Evolutionary conservation across 1,140 invertebrate genomes (phyloP).

Genomic region (Hydropsyche tenuis): DNA sequence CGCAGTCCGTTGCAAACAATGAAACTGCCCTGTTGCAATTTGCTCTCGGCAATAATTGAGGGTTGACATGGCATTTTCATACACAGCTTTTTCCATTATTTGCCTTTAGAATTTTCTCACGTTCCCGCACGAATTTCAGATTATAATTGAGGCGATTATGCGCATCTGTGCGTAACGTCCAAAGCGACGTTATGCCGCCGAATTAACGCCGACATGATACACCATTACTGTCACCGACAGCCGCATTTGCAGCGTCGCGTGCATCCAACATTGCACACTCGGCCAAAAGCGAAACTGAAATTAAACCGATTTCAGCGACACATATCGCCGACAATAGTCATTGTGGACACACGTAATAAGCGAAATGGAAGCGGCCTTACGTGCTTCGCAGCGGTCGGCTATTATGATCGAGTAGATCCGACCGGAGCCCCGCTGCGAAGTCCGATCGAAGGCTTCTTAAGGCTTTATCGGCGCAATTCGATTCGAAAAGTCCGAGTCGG

Average conservation of each 20-base stretch:
- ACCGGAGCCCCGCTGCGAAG: conserved; percentile 5
- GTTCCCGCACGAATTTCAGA: not conserved
- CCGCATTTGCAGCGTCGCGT: too few relatives aligned
- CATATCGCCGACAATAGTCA: not conserved
- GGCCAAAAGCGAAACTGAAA: too few relatives aligned
- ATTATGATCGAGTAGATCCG: conserved; percentile 18
- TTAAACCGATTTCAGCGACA: too few relatives aligned
- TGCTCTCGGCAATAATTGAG: conserved; percentile 13
- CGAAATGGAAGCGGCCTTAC: not conserved
- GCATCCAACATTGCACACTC: too few relatives aligned
- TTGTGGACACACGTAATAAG: not conserved
- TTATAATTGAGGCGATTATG: too few relatives aligned
- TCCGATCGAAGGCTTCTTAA: not conserved
- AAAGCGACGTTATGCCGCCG: too few relatives aligned
- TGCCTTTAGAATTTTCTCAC: not conserved
- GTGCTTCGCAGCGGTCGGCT: conserved; percentile 14
- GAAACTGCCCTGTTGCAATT: not conserved
- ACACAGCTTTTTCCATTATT: not conserved
- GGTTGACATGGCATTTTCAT: not conserved
- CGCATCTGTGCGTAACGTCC: too few relatives aligned
- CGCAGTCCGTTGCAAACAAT: conserved; percentile 5
- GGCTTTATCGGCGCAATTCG: conserved; percentile 7
- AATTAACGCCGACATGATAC: too few relatives aligned
- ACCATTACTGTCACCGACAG: too few relatives aligned
- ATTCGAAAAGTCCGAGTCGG: not conserved